Evolutionary conservation across 2,888 invertebrate species (phyloP), one percentile per base, ranked within the genome.

Genomic region (Chrysina gloriosa): DNA sequence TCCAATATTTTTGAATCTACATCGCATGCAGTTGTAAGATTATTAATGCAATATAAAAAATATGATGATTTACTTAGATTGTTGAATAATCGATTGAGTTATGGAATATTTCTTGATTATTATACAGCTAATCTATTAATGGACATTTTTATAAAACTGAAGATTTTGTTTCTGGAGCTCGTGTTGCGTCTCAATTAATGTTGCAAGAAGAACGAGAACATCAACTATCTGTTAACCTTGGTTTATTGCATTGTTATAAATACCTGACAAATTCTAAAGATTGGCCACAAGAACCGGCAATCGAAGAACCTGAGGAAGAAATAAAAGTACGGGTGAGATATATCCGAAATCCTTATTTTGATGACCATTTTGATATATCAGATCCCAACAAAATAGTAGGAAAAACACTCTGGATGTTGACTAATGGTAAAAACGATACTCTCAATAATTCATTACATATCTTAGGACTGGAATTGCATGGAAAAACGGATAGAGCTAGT

Each of bases 71-170:
- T 97, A 9, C 78, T 95, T 0, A 84, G 87, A 11, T 85, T 96
- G 4, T 84, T 98, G 48, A 89, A 92, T 77, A 92, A 97, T 80
- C 90, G 94, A 64, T 80, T 93, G 11, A 92, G 92, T 78, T 98
- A 92, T 85, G 98, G 98, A 1, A 83, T 98, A 29, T 97, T 97
- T 79, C 88, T 95, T n/a, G 96, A 98, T 83, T 83, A 89, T 69
- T 92, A 90, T 74, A 86, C 89, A 27, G 90, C 90, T 5, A 95
- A 94, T 81, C 84, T 97, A 58, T 82, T 96, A 34, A 85, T 98
- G 84, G 92, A 97, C 79, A 86, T 87, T 90, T 94, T 76, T 83
- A 97, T 65, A 89, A 90, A 77, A 83, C 85, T 29, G 84, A 89
- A 65, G 87, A 94, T 77, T 92, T 85, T 79, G 85, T 85, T 42